Conservation (phyloP, 92 coral and sea anemone species). For the Porites divaricata region DNA sequence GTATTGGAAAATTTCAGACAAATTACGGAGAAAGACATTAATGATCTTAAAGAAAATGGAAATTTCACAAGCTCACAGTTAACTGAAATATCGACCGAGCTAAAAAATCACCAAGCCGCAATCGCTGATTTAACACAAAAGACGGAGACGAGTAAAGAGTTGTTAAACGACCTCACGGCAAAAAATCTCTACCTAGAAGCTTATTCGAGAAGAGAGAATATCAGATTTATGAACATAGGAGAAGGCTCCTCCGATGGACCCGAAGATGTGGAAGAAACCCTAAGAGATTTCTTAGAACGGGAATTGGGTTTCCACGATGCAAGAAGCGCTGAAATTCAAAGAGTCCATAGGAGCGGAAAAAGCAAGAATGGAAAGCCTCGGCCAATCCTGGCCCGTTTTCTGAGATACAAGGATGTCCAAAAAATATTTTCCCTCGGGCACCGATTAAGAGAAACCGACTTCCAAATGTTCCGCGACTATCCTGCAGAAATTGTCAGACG, state of each 20-base stretch:
- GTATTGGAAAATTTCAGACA: background rate
- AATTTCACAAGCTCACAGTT: background rate
- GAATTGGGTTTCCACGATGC: background rate
- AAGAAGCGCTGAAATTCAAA: background rate
- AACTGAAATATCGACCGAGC: background rate
- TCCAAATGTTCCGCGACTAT: background rate
- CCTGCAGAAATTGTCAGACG: constrained; percentile 19
- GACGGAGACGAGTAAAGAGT: background rate
- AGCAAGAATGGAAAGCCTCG: constrained; percentile 12
- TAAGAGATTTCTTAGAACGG: background rate
- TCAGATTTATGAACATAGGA: too few relatives aligned
- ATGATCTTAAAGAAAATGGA: constrained; percentile 1
- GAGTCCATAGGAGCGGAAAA: constrained; percentile 8
- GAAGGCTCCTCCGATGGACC: too few relatives aligned
- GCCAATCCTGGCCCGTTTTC: constrained; percentile 8
- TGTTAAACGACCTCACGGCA: background rate
- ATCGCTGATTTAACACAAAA: background rate
- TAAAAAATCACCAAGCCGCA: background rate
- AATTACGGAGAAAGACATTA: background rate
- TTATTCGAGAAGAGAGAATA: too few relatives aligned
- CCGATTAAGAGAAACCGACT: too few relatives aligned
- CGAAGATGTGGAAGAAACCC: background rate
- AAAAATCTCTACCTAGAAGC: constrained; percentile 4
- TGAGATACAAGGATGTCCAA: too few relatives aligned
- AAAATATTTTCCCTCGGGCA: too few relatives aligned